Conservation (phyloP, 2,888 invertebrate species). For the Hyppa rectilinea region DNA sequence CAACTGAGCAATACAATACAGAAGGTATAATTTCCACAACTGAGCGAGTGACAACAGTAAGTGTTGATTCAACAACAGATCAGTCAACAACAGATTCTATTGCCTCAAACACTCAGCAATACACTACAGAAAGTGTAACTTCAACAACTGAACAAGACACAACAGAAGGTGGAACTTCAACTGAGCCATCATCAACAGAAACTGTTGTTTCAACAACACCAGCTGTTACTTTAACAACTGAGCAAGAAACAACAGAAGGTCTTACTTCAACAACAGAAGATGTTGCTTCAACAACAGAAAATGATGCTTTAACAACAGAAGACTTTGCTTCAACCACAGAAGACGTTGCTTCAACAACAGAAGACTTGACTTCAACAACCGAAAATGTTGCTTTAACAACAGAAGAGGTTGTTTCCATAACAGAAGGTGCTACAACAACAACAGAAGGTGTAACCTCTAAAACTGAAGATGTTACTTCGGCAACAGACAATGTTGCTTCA, state of each 20-base stretch:
- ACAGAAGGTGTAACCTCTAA: neutral
- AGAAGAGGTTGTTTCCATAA: too few species aligned
- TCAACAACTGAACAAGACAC: too few species aligned
- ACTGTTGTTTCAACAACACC: neutral
- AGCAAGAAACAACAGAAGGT: neutral
- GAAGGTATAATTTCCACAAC: too few species aligned
- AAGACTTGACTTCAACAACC: too few species aligned
- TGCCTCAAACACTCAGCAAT: too few species aligned
- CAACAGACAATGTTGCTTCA: neutral
- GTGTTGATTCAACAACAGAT: neutral
- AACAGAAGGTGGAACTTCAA: too few species aligned
- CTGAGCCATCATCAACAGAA: too few species aligned
- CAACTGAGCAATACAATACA: too few species aligned
- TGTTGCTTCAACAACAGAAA: neutral
- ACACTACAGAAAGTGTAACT: too few species aligned
- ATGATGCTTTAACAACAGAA: neutral
- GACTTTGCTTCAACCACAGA: neutral
- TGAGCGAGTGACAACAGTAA: neutral
- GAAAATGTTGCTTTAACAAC: too few species aligned
- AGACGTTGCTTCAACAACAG: neutral
- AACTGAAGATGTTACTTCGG: too few species aligned
- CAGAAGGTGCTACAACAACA: too few species aligned
- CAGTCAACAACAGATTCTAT: neutral
- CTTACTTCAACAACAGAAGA: neutral
- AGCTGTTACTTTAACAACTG: neutral